Conservation (phyloP, 2,888 invertebrate genomes). For the Clivina fossor region DNA sequence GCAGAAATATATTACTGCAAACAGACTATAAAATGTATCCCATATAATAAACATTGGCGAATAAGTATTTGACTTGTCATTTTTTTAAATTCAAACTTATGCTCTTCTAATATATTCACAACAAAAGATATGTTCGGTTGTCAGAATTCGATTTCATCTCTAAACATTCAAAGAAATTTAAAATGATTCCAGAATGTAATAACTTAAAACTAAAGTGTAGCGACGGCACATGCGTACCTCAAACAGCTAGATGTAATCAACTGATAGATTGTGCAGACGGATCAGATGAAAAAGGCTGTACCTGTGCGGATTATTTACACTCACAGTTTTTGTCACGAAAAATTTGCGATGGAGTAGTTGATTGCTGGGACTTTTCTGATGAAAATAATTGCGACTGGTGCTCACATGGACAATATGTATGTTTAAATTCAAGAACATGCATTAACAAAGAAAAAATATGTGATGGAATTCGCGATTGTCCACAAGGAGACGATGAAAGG, state of each 20-base stretch:
- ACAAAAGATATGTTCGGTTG: too few relatives aligned
- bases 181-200: constrained; percentile 52
- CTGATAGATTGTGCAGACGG: constrained; percentile 70
- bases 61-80: too few relatives aligned
- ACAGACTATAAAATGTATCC: too few relatives aligned
- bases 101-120: too few relatives aligned
- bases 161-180: too few relatives aligned
- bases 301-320: constrained; percentile 73
- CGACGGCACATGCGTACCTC: constrained; percentile 65
- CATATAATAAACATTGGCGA: too few relatives aligned
- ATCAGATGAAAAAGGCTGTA: constrained; percentile 71
- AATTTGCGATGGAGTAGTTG: constrained; percentile 77
- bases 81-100: too few relatives aligned
- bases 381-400: constrained; percentile 80
- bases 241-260: constrained; percentile 70
- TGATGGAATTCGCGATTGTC: constrained; percentile 71
- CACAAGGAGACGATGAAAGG: constrained; percentile 73
- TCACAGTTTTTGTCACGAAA: constrained; percentile 70
- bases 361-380: constrained; percentile 80
- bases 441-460: constrained; percentile 67
- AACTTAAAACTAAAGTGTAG: constrained; percentile 62
- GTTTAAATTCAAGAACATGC: constrained; percentile 71
- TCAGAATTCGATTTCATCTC: too few relatives aligned
- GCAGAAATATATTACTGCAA: too few relatives aligned
- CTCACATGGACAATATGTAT: constrained; percentile 69